phyloP scores from a whole-genome alignment of 2,113 vertebrate genomes.

The Alethe diademata region DNA sequence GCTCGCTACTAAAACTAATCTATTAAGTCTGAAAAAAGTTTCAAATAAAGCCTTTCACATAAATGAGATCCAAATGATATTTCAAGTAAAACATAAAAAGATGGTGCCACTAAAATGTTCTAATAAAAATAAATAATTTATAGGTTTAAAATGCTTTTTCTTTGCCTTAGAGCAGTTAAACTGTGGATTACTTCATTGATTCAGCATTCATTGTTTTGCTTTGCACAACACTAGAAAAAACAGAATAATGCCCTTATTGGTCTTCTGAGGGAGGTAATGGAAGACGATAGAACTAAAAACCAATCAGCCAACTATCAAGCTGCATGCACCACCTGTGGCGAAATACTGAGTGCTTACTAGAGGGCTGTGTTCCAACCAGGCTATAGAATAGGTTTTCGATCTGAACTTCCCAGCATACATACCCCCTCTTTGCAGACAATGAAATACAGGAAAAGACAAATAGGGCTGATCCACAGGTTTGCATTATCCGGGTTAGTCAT shows the following conservation, averaged over 20 bases:
- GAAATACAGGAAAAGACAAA: conserved; percentile 7
- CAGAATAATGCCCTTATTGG: background rate
- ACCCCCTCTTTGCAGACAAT: background rate
- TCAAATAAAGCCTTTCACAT: conserved; percentile 28
- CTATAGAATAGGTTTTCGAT: background rate
- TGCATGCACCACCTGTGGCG: background rate
- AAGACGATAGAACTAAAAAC: conserved; percentile 15
- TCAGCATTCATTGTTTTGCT: background rate
- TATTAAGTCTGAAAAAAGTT: conserved; percentile 46
- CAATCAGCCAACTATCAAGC: background rate
- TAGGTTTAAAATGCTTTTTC: conserved; percentile 3
- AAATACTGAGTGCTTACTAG: background rate
- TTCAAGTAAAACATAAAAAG: conserved; percentile 23
- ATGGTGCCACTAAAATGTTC: background rate
- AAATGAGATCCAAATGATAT: conserved; percentile 12
- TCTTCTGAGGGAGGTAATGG: conserved; percentile 13
- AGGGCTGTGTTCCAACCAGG: background rate
- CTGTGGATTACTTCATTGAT: background rate
- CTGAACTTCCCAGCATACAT: background rate
- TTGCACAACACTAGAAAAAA: background rate
- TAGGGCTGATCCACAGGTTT: background rate
- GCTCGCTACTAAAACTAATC: conserved; percentile 58
- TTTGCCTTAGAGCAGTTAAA: conserved; percentile 31
- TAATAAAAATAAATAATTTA: conserved; percentile 31
- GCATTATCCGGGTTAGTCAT: background rate